Percentiles rank a stretch among this genome's conserved stretches.
Evolutionary conservation across 2,888 invertebrate species (phyloP).

Genomic region (Mamestra brassicae): DNA sequence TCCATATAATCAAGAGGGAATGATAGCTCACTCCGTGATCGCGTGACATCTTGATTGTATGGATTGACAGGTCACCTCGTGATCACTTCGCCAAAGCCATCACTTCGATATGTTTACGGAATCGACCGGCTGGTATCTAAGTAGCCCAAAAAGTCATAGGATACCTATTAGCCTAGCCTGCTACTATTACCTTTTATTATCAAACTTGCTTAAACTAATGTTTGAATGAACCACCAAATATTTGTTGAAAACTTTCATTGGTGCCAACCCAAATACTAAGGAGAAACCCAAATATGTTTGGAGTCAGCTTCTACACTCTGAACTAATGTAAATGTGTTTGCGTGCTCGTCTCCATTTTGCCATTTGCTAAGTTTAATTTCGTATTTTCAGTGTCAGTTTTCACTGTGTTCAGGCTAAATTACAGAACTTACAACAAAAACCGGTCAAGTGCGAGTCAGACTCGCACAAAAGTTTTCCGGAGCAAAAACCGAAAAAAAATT

Average conservation of each 20-base stretch:
- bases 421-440: too few relatives aligned
- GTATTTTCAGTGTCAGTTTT: too few relatives aligned
- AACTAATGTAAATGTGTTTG: conserved; percentile 25
- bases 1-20: too few relatives aligned
- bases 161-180: too few relatives aligned
- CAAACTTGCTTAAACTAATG: conserved; percentile 27
- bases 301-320: conserved; percentile 19
- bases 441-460: background rate
- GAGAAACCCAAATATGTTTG: conserved; percentile 33
- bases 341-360: background rate
- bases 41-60: too few relatives aligned
- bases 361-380: background rate
- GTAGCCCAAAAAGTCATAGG: too few relatives aligned
- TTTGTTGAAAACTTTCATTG: conserved; percentile 38
- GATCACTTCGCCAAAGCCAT: too few relatives aligned
- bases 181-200: background rate
- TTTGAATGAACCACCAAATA: conserved; percentile 15
- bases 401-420: background rate
- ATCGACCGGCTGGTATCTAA: too few relatives aligned
- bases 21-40: too few relatives aligned
- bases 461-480: background rate
- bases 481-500: too few relatives aligned
- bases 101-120: too few relatives aligned
- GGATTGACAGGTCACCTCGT: too few relatives aligned
- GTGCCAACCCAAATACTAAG: conserved; percentile 19